Evolutionary conservation across 2,888 invertebrate genomes (phyloP), one percentile per base, ranked within the genome.

Genomic region (Orchesellides sinensis): DNA sequence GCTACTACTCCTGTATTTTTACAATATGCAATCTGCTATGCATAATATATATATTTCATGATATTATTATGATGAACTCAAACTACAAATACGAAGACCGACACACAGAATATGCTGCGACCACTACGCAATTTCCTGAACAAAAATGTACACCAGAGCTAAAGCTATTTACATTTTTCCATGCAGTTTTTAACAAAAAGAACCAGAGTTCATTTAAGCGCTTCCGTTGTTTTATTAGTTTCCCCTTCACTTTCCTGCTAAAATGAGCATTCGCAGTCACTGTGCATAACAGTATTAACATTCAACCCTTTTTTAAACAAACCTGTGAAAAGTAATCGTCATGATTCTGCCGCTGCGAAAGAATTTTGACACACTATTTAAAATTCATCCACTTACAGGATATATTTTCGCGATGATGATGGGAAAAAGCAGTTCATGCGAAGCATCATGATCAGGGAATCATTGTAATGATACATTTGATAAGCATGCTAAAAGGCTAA

Each of bases 51-150:
- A n/a, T n/a, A n/a, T n/a, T n/a, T n/a, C n/a, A n/a, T n/a, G n/a
- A n/a, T n/a, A n/a, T n/a, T n/a, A n/a, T n/a, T n/a, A 27, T 68
- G 66, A 69, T 69, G 27, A 27, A 49, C 52, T n/a, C n/a, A n/a
- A n/a, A n/a, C n/a, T n/a, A n/a, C 52, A 12, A 29, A 1, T 49
- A 47, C 23, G 21, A 68, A 68, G 49, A 70, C 59, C 70, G 56
- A 70, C 59, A 47, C 8, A 49, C 59, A 45, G 12, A 32, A 47
- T n/a, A n/a, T n/a, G n/a, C n/a, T n/a, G 19, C 32, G 49, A 72
- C 69, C 61, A 68, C n/a, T n/a, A n/a, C 69, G 72, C 63, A 80
- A 73, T 80, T 80, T 80, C 72, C 80, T 80, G 65, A 72, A 49
- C 23, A 66, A 79, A 61, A 66, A 45, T 70, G 14, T 1, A 23